Evolutionary conservation across 2,113 vertebrate species (phyloP).

Genomic region (Hiodon alosoides): DNA sequence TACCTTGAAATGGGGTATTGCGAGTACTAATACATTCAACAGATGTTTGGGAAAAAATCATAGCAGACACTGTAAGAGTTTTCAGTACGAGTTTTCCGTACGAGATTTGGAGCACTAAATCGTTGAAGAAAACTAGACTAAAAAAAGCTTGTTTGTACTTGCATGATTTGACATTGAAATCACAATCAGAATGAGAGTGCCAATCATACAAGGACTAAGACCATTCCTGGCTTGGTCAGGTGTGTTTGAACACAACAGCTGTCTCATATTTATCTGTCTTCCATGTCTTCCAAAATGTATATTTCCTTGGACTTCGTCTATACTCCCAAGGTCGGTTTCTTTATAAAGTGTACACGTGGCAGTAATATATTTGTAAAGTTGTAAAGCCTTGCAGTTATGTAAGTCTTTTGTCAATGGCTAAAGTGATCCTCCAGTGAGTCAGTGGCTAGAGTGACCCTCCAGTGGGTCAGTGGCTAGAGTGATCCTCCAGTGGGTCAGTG

Average conservation of each 20-base stretch:
- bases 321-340: background rate
- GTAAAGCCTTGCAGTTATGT: background rate
- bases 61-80: background rate
- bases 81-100: no score
- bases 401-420: constrained; percentile 4
- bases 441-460: no score
- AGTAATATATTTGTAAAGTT: background rate
- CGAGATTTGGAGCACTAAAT: no score
- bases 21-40: background rate
- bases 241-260: background rate
- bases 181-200: background rate
- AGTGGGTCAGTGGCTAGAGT: no score
- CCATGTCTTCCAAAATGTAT: background rate
- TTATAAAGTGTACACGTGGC: background rate
- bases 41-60: background rate
- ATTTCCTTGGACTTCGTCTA: background rate
- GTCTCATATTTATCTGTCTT: background rate
- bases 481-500: no score
- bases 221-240: background rate
- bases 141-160: background rate
- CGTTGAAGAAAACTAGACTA: background rate
- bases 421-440: constrained; percentile 19
- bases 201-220: background rate
- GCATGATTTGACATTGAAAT: background rate
- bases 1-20: background rate